Evolutionary conservation across 2,797 vertebrate genomes (phyloP).

Genomic region (Mormyrus proboscirostris): DNA sequence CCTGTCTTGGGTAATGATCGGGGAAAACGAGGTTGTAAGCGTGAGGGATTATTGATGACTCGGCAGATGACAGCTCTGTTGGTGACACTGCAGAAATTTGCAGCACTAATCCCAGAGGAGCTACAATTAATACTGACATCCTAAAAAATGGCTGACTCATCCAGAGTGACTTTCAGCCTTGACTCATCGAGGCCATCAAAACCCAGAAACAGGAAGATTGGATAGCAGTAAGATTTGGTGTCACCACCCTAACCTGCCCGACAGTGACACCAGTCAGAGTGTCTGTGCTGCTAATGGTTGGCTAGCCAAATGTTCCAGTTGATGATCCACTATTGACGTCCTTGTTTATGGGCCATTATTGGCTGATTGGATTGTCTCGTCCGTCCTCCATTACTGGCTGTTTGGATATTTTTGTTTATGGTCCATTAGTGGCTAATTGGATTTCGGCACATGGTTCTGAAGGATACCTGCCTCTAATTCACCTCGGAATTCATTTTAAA

Average conservation of each 20-base stretch:
- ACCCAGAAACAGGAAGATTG: neutral
- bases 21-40: neutral
- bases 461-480: neutral
- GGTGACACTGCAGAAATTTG: neutral
- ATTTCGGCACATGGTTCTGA: neutral
- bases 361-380: neutral
- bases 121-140: neutral
- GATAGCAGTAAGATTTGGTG: neutral
- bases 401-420: conserved; percentile 3
- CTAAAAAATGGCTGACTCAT: neutral
- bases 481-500: neutral
- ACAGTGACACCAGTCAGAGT: neutral
- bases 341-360: neutral
- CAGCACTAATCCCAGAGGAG: neutral
- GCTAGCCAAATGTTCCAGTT: neutral
- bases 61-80: neutral
- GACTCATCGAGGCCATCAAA: neutral
- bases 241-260: neutral
- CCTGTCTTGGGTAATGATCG: neutral
- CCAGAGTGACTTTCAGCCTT: neutral
- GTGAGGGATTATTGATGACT: neutral
- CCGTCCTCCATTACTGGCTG: neutral
- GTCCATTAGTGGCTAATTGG: neutral
- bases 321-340: neutral
- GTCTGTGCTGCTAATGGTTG: neutral